Evolutionary conservation across 2,888 invertebrate genomes (phyloP).

Genomic region (Epinotia demarniana): DNA sequence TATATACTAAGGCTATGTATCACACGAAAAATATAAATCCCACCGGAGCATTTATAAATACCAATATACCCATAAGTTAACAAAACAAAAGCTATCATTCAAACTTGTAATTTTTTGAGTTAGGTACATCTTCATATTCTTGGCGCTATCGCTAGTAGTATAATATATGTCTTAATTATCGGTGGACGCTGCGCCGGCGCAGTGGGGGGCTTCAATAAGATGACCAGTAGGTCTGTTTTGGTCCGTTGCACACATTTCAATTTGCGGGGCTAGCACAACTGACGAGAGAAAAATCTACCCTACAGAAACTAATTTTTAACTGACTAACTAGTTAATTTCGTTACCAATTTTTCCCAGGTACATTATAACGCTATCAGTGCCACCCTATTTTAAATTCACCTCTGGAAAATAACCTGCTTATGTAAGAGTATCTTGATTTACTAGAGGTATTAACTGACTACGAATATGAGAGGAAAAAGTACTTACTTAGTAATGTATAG

Average conservation of each 20-base stretch:
- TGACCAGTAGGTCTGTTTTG: not conserved
- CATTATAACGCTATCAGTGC: not conserved
- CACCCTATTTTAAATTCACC: not conserved
- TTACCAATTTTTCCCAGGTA: not conserved
- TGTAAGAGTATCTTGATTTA: not conserved
- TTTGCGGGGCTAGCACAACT: not conserved
- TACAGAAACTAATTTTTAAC: not conserved
- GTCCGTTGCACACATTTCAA: not conserved
- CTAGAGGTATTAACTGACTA: not conserved
- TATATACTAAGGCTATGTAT: no score
- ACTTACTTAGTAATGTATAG: not conserved
- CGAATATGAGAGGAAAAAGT: not conserved
- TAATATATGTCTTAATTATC: conserved; percentile 13
- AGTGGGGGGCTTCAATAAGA: conserved; percentile 13
- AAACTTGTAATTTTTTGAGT: not conserved
- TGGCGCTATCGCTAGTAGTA: not conserved
- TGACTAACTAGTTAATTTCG: not conserved
- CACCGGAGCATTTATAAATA: no score
- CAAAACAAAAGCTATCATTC: not conserved
- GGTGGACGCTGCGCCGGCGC: not conserved
- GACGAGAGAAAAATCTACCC: no score
- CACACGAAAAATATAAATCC: no score
- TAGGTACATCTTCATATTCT: not conserved
- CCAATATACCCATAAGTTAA: not conserved
- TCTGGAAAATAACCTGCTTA: not conserved